Conservation (phyloP, 2,888 invertebrate species). For the Stenchaetothrips biformis region DNA sequence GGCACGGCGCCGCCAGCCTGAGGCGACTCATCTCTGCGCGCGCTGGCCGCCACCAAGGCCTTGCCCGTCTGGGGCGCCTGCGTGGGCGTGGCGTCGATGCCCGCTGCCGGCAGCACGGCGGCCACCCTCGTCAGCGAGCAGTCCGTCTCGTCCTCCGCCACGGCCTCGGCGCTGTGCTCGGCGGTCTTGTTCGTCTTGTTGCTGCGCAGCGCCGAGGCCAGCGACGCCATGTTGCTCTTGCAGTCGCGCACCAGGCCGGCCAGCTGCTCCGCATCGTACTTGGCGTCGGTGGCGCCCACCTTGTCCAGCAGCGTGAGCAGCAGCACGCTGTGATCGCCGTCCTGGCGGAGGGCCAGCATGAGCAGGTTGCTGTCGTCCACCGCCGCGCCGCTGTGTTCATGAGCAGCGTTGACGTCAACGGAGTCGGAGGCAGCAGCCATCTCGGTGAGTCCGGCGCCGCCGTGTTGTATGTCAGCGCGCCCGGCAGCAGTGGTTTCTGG, state of each 20-base stretch:
- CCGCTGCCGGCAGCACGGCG: neutral
- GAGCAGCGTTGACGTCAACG: too few relatives aligned
- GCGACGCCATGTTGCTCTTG: constrained; percentile 2
- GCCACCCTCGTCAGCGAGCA: neutral
- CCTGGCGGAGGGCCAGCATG: constrained; percentile 9
- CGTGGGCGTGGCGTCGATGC: too few relatives aligned
- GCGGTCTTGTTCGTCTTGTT: neutral
- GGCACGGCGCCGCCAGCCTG: neutral
- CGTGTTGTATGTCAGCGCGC: too few relatives aligned
- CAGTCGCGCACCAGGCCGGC: neutral
- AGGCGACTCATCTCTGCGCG: too few relatives aligned
- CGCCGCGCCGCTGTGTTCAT: neutral
- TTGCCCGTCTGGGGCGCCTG: too few relatives aligned
- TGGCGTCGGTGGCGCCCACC: neutral
- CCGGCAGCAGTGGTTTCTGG: too few relatives aligned
- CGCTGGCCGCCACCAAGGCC: too few relatives aligned
- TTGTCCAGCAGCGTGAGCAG: constrained; percentile 1
- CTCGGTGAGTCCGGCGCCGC: too few relatives aligned
- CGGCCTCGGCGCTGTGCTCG: neutral
- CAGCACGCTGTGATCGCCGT: constrained; percentile 11
- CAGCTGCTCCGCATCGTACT: neutral
- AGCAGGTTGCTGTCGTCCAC: neutral
- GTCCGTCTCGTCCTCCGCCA: neutral
- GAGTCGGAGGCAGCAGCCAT: too few relatives aligned
- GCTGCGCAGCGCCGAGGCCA: neutral